Percentiles rank a stretch among this genome's conserved stretches.
These are phyloP conservation scores for Drosophila barbarae DNA, from an alignment of 2,888 invertebrate genomes.

Conservation along the genomic window DNA sequence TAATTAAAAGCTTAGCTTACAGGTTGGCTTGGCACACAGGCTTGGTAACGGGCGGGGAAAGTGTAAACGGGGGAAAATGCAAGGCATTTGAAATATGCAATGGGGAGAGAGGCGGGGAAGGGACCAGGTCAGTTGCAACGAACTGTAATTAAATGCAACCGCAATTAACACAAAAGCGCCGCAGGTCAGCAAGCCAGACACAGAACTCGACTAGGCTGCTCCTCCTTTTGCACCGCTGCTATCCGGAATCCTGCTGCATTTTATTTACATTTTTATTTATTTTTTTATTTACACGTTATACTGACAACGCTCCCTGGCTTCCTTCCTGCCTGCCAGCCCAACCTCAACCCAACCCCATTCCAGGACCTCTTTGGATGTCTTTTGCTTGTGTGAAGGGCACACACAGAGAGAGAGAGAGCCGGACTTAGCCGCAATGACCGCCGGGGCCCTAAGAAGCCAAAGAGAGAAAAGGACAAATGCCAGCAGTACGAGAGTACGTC, in stretches of 20 bases:
- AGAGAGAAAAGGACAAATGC: slow-evolving; percentile 36
- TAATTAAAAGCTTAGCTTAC: slow-evolving; percentile 64
- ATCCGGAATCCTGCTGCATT: slow-evolving; percentile 44
- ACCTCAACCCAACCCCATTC: slow-evolving; percentile 2
- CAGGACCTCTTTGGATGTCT: slow-evolving; percentile 18
- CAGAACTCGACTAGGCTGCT: slow-evolving; percentile 28
- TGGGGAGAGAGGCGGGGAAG: not conserved
- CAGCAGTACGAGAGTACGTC: slow-evolving; percentile 18
- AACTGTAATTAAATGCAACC: slow-evolving; percentile 75
- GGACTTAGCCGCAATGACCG: slow-evolving; percentile 44
- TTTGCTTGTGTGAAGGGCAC: slow-evolving; percentile 44
- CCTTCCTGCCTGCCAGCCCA: slow-evolving; percentile 12
- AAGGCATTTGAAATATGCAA: slow-evolving; percentile 16
- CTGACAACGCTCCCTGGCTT: slow-evolving; percentile 39
- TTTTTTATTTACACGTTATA: slow-evolving; percentile 53
- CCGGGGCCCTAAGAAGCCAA: slow-evolving; percentile 48
- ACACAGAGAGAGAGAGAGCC: slow-evolving; percentile 9
- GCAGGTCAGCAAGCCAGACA: slow-evolving; percentile 65
- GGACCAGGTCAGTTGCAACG: slow-evolving; percentile 54
- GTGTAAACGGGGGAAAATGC: slow-evolving; percentile 8
- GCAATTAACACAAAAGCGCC: slow-evolving; percentile 74
- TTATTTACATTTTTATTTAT: slow-evolving; percentile 61
- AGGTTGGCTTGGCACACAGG: not conserved
- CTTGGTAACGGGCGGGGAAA: slow-evolving; percentile 9
- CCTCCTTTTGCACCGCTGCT: slow-evolving; percentile 5